Percentiles rank a stretch among this genome's conserved stretches.
Conservation (phyloP, 1,140 invertebrate genomes). For the Onthophagus taurus region DNA sequence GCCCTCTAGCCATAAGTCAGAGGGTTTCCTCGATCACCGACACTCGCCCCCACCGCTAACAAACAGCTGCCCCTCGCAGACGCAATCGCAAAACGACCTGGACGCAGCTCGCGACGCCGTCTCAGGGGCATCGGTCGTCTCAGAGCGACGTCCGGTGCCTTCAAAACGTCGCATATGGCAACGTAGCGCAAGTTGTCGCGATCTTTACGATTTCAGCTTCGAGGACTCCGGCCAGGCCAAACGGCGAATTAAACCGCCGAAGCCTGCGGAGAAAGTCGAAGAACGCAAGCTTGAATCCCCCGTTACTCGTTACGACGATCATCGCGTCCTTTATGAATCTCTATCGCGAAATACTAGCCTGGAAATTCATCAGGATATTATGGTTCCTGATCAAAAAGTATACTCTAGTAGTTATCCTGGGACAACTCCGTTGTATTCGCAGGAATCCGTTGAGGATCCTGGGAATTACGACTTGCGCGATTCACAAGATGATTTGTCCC, state of each 20-base stretch:
- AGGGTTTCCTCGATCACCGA: conserved; percentile 27
- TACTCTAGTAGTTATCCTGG: conserved; percentile 80
- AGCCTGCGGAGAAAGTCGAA: conserved; percentile 26
- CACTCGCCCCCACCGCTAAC: conserved; percentile 19
- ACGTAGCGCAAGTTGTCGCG: conserved; percentile 68
- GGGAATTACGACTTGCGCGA: conserved; percentile 49
- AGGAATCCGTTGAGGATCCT: conserved; percentile 50
- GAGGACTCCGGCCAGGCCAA: conserved; percentile 55
- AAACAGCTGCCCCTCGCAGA: conserved; percentile 34
- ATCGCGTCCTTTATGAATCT: conserved; percentile 48
- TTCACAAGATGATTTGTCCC: conserved; percentile 77
- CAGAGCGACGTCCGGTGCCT: conserved; percentile 26
- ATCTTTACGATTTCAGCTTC: conserved; percentile 63
- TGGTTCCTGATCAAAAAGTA: conserved; percentile 47
- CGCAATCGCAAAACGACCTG: conserved; percentile 34
- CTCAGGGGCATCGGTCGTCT: background rate
- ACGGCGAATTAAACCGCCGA: conserved; percentile 36
- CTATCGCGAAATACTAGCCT: conserved; percentile 48
- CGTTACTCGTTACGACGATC: conserved; percentile 64
- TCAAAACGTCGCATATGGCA: conserved; percentile 52
- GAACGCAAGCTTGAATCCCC: conserved; percentile 58
- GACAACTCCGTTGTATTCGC: conserved; percentile 55
- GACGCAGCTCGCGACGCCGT: conserved; percentile 9
- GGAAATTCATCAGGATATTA: conserved; percentile 48
- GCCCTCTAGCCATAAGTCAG: conserved; percentile 36